Conservation (phyloP, 2,113 vertebrate species). For the Barbus barbus region DNA sequence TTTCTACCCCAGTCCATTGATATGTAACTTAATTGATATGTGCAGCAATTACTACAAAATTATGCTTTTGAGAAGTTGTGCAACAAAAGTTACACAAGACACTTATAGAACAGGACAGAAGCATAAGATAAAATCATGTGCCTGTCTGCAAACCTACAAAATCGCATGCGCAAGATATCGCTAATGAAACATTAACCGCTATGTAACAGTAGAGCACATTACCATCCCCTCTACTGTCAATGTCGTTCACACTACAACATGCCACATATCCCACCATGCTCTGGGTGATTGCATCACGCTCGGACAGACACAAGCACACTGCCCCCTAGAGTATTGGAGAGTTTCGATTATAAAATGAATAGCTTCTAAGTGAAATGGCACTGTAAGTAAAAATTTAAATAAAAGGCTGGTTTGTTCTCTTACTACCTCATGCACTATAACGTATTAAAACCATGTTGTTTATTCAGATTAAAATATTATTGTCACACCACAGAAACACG, state of each 20-base stretch:
- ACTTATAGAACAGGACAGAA: neutral
- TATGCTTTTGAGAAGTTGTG: neutral
- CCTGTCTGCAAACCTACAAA: neutral
- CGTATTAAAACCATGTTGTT: neutral
- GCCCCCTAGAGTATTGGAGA: slow-evolving; percentile 15
- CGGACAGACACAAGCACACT: neutral
- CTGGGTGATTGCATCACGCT: neutral
- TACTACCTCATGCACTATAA: no score
- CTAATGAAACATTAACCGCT: neutral
- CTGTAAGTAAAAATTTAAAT: no score
- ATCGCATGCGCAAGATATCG: neutral
- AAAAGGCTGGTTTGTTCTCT: no score
- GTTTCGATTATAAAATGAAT: no score
- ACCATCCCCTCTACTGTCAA: slow-evolving; percentile 25
- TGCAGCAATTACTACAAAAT: neutral
- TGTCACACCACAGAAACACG: neutral
- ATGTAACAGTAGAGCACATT: neutral
- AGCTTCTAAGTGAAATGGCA: no score
- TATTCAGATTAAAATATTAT: slow-evolving; percentile 1
- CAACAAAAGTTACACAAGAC: neutral
- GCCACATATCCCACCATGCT: slow-evolving; percentile 16
- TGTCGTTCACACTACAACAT: slow-evolving; percentile 11
- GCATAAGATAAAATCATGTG: neutral
- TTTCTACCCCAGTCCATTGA: neutral
- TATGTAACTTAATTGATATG: neutral